Evolutionary conservation across 2,113 vertebrate genomes (phyloP), one percentile per base, ranked within the genome.

Genomic region (Haemorhous mexicanus): DNA sequence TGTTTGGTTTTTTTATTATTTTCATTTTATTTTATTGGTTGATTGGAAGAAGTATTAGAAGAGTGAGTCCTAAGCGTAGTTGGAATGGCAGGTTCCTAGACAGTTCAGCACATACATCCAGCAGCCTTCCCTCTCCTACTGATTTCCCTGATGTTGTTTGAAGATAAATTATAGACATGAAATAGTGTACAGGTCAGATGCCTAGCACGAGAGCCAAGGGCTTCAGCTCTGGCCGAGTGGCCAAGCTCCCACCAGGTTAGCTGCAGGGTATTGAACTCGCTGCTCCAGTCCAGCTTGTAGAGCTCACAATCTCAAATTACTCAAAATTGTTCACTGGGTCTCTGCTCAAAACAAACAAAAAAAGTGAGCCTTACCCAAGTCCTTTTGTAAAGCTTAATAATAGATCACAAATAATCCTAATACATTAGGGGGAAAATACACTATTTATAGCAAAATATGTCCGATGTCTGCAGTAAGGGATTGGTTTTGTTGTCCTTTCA

Each of bases 1-100:
- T 59, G 32, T 14, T 68, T 21, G 7, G 0, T 1, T 16, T 22
- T 46, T 67, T 41, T 10, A 22, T 0, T 3, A 8, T n/a, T 44
- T 53, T 37, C 4, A 7, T 39, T 64, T 81, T 44, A 32, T 68
- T 77, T 47, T 56, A 22, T 53, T 83, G 33, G 15, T 63, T 7
- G 5, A n/a, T 49, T 2, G 0, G 55, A 61, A 44, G 37, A 15
- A 24, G 11, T 33, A 62, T 77, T 47, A 70, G 58, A 93, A 93
- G 69, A 68, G 26, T 0, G 1, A 69, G 33, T 47, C 58, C 44
- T 44, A n/a, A 44, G 49, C 46, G 23, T 39, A 43, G 41, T 66
- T 75, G 37, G 41, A 72, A 41, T 23, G 17, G 35, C 3, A 8
- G 43, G 37, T 94, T 95, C 68, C 72, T 86, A 55, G 73, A 90